Evolutionary conservation across 2,888 invertebrate genomes (phyloP).

Genomic region (Pollenia amentaria): DNA sequence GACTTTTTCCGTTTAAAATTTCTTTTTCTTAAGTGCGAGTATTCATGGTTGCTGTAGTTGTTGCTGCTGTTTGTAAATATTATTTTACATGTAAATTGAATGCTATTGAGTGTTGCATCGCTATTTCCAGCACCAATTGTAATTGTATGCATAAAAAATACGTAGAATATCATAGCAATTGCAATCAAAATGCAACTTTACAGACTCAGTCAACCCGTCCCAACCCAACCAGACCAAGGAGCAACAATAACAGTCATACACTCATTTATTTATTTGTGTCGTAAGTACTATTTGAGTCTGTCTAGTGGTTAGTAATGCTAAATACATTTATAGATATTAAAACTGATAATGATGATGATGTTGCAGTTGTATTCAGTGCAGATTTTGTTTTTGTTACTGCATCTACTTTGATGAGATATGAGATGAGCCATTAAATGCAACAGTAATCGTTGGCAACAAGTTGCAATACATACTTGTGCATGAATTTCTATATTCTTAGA

Average conservation of each 20-base stretch:
- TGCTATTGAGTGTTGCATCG: conserved; percentile 65
- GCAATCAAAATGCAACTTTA: conserved; percentile 16
- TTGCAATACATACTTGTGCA: conserved; percentile 17
- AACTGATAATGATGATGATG: conserved; percentile 19
- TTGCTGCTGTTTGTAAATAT: conserved; percentile 38
- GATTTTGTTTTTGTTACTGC: conserved; percentile 13
- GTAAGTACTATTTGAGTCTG: not conserved
- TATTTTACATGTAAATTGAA: conserved; percentile 63
- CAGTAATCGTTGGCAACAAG: conserved; percentile 63
- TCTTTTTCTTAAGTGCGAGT: conserved; percentile 37
- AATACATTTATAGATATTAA: conserved; percentile 46
- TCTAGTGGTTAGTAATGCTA: conserved; percentile 30
- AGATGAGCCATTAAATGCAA: conserved; percentile 53
- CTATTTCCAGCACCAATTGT: conserved; percentile 55
- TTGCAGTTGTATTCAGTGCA: not conserved
- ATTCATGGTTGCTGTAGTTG: not conserved
- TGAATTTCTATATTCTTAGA: conserved; percentile 35
- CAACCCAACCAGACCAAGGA: not conserved
- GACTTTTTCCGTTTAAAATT: conserved; percentile 45
- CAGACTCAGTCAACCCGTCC: not conserved
- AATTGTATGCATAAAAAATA: conserved; percentile 40
- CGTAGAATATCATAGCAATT: conserved; percentile 18
- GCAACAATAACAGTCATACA: not conserved
- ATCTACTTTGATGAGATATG: conserved; percentile 24
- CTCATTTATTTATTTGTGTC: conserved; percentile 14